These are phyloP conservation scores for Elmis aenea DNA, from an alignment of 2,888 invertebrate genomes.

Conservation along the genomic window DNA sequence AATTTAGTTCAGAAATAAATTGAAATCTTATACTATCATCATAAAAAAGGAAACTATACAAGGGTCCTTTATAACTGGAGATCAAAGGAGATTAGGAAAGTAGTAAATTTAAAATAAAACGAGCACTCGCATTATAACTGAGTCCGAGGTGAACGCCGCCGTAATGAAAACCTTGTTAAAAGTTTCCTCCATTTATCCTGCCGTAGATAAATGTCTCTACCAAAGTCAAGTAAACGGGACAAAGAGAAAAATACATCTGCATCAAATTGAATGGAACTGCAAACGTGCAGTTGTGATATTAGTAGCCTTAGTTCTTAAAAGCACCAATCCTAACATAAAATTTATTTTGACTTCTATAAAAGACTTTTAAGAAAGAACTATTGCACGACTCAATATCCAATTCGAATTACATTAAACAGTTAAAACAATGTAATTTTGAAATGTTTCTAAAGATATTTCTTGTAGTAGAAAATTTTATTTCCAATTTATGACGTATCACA, in stretches of 20 bases:
- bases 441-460: too few relatives aligned
- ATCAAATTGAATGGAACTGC: conserved; percentile 39
- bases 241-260: conserved; percentile 36
- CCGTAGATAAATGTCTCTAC: conserved; percentile 39
- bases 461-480: too few relatives aligned
- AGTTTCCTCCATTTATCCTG: conserved; percentile 41
- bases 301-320: conserved; percentile 15
- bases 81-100: conserved; percentile 20
- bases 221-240: conserved; percentile 35
- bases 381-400: too few relatives aligned
- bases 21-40: too few relatives aligned
- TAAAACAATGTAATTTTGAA: too few relatives aligned
- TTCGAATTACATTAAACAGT: too few relatives aligned
- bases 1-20: too few relatives aligned
- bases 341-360: conserved; percentile 27
- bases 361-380: too few relatives aligned
- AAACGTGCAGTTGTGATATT: conserved; percentile 29
- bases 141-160: conserved; percentile 31
- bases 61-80: too few relatives aligned
- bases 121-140: conserved; percentile 30
- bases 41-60: too few relatives aligned
- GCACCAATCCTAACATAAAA: neutral
- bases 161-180: conserved; percentile 44
- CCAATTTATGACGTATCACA: too few relatives aligned
- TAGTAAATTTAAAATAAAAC: conserved; percentile 31